Conservation (phyloP, 2,113 vertebrate genomes). For the Stegostoma tigrinum region DNA sequence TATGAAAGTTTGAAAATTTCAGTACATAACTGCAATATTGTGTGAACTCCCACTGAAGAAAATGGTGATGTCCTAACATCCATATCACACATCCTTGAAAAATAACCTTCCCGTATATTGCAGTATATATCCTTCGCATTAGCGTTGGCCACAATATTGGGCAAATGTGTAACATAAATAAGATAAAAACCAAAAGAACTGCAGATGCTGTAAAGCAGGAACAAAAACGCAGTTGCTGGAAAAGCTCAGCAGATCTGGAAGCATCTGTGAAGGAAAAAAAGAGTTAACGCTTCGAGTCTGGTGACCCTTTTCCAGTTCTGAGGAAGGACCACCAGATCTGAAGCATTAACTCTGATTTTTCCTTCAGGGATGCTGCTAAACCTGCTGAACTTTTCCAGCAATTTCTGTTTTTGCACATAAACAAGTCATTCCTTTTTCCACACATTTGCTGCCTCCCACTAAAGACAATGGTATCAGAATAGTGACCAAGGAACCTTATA, state of each 20-base stretch:
- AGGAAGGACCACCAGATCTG: too few relatives aligned
- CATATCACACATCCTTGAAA: neutral
- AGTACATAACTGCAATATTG: neutral
- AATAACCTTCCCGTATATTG: neutral
- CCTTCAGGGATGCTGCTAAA: too few relatives aligned
- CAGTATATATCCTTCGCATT: neutral
- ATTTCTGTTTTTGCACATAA: neutral
- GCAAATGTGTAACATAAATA: neutral
- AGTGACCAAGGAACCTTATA: neutral
- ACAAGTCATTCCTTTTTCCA: neutral
- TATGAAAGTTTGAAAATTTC: neutral
- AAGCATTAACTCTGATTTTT: too few relatives aligned
- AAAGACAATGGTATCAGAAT: too few relatives aligned
- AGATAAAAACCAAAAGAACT: too few relatives aligned
- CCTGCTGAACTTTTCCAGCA: too few relatives aligned
- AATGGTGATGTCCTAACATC: neutral
- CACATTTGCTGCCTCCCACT: neutral
- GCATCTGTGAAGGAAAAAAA: too few relatives aligned
- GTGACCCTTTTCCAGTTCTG: too few relatives aligned
- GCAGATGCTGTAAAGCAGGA: too few relatives aligned
- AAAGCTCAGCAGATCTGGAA: too few relatives aligned
- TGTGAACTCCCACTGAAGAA: neutral
- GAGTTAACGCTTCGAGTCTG: too few relatives aligned
- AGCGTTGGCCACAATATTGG: neutral
- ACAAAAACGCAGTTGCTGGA: too few relatives aligned